These are phyloP conservation scores for Heterotis niloticus DNA, from an alignment of 2,113 vertebrate genomes.

Conservation along the genomic window DNA sequence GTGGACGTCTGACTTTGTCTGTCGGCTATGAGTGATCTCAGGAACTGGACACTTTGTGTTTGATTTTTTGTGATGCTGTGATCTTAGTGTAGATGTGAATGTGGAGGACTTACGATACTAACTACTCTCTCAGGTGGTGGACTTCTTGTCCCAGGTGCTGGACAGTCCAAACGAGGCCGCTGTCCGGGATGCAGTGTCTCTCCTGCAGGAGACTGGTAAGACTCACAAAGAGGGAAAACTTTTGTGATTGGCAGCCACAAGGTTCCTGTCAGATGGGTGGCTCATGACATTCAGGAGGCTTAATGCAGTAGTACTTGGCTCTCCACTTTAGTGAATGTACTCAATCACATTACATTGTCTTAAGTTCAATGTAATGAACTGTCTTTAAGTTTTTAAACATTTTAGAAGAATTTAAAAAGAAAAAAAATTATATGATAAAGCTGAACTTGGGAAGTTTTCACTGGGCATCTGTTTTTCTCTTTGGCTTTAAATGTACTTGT, in stretches of 20 bases:
- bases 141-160: conserved; percentile 91
- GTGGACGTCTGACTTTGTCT: neutral
- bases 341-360: conserved; percentile 63
- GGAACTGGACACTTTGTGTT: neutral
- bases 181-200: conserved; percentile 77
- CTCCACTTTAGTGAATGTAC: conserved; percentile 75
- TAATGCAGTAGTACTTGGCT: conserved; percentile 70
- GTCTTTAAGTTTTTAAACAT: neutral
- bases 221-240: neutral
- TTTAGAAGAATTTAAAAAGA: neutral
- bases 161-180: conserved; percentile 82
- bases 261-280: too few relatives aligned
- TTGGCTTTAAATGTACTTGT: too few relatives aligned
- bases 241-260: too few relatives aligned
- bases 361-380: neutral
- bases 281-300: too few relatives aligned
- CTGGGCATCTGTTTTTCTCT: too few relatives aligned
- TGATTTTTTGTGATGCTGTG: neutral
- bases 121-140: conserved; percentile 69
- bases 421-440: neutral
- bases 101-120: too few relatives aligned
- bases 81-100: too few relatives aligned
- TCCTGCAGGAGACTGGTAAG: conserved; percentile 86
- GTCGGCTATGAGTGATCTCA: neutral
- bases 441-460: too few relatives aligned